Base-by-base conservation (phyloP, 2,888 invertebrate species). In the Catocala fraxini region DNA sequence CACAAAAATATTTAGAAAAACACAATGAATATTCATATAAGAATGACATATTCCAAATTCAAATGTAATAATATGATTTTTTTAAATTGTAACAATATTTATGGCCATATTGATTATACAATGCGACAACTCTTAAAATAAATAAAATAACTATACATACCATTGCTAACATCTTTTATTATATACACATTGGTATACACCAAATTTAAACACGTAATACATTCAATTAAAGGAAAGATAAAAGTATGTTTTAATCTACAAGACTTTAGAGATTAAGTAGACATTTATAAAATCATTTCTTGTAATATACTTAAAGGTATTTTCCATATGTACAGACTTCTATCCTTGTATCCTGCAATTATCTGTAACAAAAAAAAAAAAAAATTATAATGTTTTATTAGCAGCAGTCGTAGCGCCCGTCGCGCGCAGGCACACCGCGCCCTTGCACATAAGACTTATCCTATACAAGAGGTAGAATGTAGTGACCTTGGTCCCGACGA, bases 381-480 rank as follows among this genome's bases (percentile, higher is more conserved):
- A 53, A 46, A 42, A 42, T 25, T 10, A 12, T 39, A 34, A n/a
- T 15, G n/a, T 10, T 13, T 47, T 15, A 15, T 47, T 5, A n/a
- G 47, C 15, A 47, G 47, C 2, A 0, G 15, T 15, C 35, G 7
- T 39, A 39, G 35, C 35, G 35, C 12, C 95, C 48, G 95, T 94
- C 55, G 96, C 90, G 63, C 96, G 95, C 94, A 97, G 95, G 67
- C 97, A 96, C 45, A 97, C 96, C 51, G 97, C 96, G 12, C 97
- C 97, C 80, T 96, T 96, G 10, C 25, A 49, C 11, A 7, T n/a
- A 10, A 49, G 9, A 3, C 25, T 4, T 25, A 25, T 25, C 25
- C 25, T 49, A 25, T 39, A 49, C 10, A 49, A 15, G 5, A 25
- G 6, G 7, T 47, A 12, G 13, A 9, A 47, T 5, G 25, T 7